Evolutionary conservation across 2,888 invertebrate species (phyloP), one percentile per base, ranked within the genome.

Genomic region (Pediacus dermestoides): DNA sequence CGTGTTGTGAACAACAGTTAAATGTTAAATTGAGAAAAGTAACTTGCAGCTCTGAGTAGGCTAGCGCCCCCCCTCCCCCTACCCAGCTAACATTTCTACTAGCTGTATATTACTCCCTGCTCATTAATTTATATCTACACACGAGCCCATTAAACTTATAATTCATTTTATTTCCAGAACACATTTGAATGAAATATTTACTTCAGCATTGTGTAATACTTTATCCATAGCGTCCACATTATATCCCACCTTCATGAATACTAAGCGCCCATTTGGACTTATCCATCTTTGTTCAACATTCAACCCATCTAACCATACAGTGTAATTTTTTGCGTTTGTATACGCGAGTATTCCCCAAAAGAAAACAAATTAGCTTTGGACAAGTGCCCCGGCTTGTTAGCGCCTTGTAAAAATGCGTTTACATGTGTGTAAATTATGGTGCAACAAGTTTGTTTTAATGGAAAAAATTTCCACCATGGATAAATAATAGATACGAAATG

Each of bases 131-230:
- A 28, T 28, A 28, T 28, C 28, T 28, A 28, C 28, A 28, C n/a
- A n/a, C 53, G 52, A 53, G 53, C 52, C 46, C 42, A 40, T 46
- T 44, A 46, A 44, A 44, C 37, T 45, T 43, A 41, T 43, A 44
- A 43, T 47, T 37, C 49, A 44, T 52, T 46, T 46, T 46, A 52
- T 45, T 45, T 45, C 40, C 38, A 34, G 31, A 46, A 42, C 44
- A 40, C 42, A 44, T 49, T 43, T 44, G 44, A 48, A 48, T 55
- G 57, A 57, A 57, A 54, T 54, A 57, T 54, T 53, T 53, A 55
- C 53, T 46, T 42, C 42, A 36, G 52, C 52, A 51, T 39, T 51
- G 47, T 51, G 44, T 52, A 50, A 55, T 55, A 52, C 55, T 55
- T 57, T 52, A 53, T 49, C 48, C 52, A 42, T 44, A 42, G 47